Conservation (phyloP, 2,888 invertebrate species). For the Drosophila anceps region DNA sequence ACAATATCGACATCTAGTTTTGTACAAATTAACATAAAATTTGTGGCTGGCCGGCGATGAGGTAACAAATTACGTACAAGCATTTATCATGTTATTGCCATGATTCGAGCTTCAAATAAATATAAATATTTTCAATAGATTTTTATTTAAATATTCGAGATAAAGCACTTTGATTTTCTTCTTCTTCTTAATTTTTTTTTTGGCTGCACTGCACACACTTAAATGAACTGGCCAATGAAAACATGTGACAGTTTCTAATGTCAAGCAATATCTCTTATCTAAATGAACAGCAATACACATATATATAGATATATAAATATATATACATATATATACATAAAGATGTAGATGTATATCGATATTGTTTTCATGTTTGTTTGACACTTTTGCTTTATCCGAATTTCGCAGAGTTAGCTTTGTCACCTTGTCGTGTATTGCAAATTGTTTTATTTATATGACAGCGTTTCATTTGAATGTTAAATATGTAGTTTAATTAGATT, state of each 20-base stretch:
- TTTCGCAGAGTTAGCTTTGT: conserved; percentile 29
- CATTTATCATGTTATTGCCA: conserved; percentile 81
- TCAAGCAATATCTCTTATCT: conserved; percentile 63
- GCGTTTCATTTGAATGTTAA: conserved; percentile 69
- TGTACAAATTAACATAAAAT: conserved; percentile 72
- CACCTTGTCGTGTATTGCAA: conserved; percentile 54
- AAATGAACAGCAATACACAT: conserved; percentile 54
- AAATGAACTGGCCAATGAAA: conserved; percentile 50
- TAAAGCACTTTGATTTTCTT: conserved; percentile 43
- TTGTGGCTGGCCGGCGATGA: conserved; percentile 65
- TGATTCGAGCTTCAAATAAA: conserved; percentile 49
- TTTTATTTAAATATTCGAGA: conserved; percentile 74
- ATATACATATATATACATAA: neutral
- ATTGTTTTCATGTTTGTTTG: conserved; percentile 58
- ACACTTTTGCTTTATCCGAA: conserved; percentile 54
- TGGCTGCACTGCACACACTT: conserved; percentile 41
- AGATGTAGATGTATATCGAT: conserved; percentile 6
- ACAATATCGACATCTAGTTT: conserved; percentile 81
- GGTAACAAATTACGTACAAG: conserved; percentile 81
- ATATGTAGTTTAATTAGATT: conserved; percentile 66
- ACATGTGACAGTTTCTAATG: conserved; percentile 65
- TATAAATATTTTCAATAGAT: conserved; percentile 62
- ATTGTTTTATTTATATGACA: conserved; percentile 63
- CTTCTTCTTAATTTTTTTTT: no score
- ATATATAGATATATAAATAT: neutral